Percentiles rank a stretch among this genome's conserved stretches.
Conservation (phyloP, 2,888 invertebrate genomes). For the Saturnia pavonia region DNA sequence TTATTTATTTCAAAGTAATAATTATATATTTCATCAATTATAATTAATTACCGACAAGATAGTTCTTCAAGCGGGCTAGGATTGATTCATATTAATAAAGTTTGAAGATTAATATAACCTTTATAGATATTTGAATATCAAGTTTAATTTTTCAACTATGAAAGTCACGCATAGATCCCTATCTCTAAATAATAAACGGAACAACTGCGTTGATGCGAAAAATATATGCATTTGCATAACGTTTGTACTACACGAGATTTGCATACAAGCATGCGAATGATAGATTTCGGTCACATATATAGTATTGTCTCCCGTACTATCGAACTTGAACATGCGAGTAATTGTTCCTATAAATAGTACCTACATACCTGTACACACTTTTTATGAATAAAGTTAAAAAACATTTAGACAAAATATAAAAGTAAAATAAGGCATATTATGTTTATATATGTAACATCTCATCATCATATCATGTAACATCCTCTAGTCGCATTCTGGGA, state of each 20-base stretch:
- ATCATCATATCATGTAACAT: no score
- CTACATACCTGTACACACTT: no score
- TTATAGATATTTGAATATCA: not conserved
- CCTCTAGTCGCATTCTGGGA: no score
- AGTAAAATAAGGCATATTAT: no score
- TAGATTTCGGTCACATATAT: conserved; percentile 46
- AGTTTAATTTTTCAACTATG: not conserved
- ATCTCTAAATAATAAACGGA: not conserved
- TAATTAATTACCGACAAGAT: not conserved
- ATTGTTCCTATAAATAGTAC: not conserved
- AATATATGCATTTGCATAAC: conserved; percentile 42
- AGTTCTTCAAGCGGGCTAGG: not conserved
- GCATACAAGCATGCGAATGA: conserved; percentile 47
- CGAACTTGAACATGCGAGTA: conserved; percentile 24
- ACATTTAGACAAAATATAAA: no score
- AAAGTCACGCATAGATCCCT: not conserved
- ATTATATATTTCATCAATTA: not conserved
- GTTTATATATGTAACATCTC: no score
- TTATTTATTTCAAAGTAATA: not conserved
- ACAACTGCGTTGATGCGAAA: conserved; percentile 31
- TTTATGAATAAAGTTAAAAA: not conserved
- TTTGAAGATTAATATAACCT: not conserved
- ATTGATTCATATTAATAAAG: conserved; percentile 5
- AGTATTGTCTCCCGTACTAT: conserved; percentile 35
- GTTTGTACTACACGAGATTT: conserved; percentile 34